phyloP scores from a whole-genome alignment of 2,888 invertebrate genomes.

The Leucophora obtusa region DNA sequence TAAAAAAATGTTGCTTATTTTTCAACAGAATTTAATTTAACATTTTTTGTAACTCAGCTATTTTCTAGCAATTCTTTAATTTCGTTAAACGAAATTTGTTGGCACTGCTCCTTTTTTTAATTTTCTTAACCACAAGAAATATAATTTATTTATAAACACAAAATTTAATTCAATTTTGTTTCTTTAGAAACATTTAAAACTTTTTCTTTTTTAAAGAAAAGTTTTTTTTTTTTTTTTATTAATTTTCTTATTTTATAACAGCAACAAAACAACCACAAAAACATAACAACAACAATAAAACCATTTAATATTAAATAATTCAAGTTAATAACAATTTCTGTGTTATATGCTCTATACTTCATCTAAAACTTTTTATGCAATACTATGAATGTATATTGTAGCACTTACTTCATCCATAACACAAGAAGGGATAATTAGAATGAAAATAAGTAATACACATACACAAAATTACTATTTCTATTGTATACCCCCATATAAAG shows the following conservation, averaged over 20 bases:
- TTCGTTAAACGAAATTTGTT: no score
- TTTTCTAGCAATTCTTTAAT: no score
- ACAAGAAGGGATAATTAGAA: constrained; percentile 64
- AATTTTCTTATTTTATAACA: constrained; percentile 11
- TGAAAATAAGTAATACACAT: constrained; percentile 40
- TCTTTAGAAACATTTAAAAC: constrained; percentile 56
- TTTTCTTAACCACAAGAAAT: constrained; percentile 13
- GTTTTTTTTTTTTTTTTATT: constrained; percentile 25
- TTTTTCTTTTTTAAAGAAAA: constrained; percentile 26
- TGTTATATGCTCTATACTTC: not conserved
- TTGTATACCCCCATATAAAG: constrained; percentile 25
- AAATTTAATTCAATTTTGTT: constrained; percentile 63
- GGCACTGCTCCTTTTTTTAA: not conserved
- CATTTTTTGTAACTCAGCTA: no score
- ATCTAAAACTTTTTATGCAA: not conserved
- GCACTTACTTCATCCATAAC: constrained; percentile 22
- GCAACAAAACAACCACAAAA: constrained; percentile 11
- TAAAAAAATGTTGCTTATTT: no score
- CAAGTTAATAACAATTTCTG: constrained; percentile 66
- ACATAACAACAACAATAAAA: constrained; percentile 57
- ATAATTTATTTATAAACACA: constrained; percentile 51
- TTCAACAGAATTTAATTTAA: no score
- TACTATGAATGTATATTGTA: no score
- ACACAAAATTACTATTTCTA: constrained; percentile 44
- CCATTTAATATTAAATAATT: constrained; percentile 67